phyloP scores from a whole-genome alignment of 92 coral and sea anemone genomes.

The Virgularia gustaviana region DNA sequence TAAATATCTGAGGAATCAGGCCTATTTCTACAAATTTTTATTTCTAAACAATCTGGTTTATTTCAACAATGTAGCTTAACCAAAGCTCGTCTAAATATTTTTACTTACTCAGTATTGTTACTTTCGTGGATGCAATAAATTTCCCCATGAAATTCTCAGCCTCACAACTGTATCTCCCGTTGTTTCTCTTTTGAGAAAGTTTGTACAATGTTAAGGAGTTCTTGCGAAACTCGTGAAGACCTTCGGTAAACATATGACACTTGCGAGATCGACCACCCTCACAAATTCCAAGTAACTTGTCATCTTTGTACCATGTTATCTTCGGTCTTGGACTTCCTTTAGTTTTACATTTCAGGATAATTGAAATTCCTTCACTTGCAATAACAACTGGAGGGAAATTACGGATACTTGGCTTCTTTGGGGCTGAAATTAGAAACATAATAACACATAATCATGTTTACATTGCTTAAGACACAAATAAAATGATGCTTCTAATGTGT shows the following conservation, averaged over 20 bases:
- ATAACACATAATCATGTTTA: not conserved
- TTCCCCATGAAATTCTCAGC: constrained; percentile 38
- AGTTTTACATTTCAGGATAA: constrained; percentile 31
- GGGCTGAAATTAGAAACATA: not conserved
- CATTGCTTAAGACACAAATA: not conserved
- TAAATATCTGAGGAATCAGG: not conserved
- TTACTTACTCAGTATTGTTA: constrained; percentile 31
- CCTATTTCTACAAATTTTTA: no score
- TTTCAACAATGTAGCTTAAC: not conserved
- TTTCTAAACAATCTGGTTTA: not conserved
- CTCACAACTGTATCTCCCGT: constrained; percentile 30
- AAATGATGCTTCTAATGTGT: not conserved
- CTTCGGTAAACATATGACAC: constrained; percentile 13
- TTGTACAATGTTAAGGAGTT: constrained; percentile 25
- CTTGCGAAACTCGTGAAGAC: constrained; percentile 6
- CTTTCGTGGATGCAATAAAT: constrained; percentile 2
- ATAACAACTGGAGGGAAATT: constrained; percentile 29
- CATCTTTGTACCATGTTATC: constrained; percentile 36
- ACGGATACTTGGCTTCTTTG: constrained; percentile 29
- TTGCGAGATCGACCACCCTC: constrained; percentile 38
- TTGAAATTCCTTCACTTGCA: constrained; percentile 34
- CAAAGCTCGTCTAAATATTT: not conserved
- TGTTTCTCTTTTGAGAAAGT: constrained; percentile 4
- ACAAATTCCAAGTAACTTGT: constrained; percentile 27
- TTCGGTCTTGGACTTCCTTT: constrained; percentile 41